These are phyloP conservation scores for Erebia aethiops DNA, from an alignment of 2,888 invertebrate species.

Conservation along the genomic window DNA sequence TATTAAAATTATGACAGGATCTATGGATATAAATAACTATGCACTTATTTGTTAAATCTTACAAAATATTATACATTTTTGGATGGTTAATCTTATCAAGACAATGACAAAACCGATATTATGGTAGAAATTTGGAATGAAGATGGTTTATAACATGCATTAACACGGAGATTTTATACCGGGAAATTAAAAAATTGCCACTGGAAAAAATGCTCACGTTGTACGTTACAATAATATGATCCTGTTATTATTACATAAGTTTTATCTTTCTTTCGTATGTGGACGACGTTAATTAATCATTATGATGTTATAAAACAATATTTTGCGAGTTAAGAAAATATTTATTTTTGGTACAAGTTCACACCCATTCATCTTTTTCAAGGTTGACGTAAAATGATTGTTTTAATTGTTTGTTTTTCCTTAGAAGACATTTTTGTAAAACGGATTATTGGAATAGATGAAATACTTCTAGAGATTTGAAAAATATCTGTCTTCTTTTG, in stretches of 20 bases:
- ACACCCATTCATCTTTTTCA: slow-evolving; percentile 10
- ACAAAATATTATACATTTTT: too few species aligned
- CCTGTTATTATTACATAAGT: slow-evolving; percentile 15
- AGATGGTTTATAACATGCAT: too few species aligned
- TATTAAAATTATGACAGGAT: too few species aligned
- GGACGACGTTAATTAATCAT: slow-evolving; percentile 27
- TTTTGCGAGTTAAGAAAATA: slow-evolving; percentile 22
- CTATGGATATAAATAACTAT: too few species aligned
- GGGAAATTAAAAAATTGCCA: background rate
- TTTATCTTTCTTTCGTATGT: slow-evolving; percentile 2
- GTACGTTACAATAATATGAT: slow-evolving; percentile 18
- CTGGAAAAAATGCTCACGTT: background rate
- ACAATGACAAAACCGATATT: too few species aligned
- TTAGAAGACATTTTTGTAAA: too few species aligned
- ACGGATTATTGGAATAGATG: too few species aligned
- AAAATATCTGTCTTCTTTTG: too few species aligned
- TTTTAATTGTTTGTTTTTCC: background rate
- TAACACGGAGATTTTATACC: background rate
- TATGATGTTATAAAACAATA: slow-evolving; percentile 8
- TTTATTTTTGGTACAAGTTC: background rate
- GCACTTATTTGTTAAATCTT: too few species aligned
- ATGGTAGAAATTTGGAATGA: too few species aligned
- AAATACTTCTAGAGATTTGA: too few species aligned
- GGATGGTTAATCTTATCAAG: too few species aligned
- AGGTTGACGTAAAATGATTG: background rate